phyloP scores from a whole-genome alignment of 2,888 invertebrate species.

The Chrysodeixis includens region DNA sequence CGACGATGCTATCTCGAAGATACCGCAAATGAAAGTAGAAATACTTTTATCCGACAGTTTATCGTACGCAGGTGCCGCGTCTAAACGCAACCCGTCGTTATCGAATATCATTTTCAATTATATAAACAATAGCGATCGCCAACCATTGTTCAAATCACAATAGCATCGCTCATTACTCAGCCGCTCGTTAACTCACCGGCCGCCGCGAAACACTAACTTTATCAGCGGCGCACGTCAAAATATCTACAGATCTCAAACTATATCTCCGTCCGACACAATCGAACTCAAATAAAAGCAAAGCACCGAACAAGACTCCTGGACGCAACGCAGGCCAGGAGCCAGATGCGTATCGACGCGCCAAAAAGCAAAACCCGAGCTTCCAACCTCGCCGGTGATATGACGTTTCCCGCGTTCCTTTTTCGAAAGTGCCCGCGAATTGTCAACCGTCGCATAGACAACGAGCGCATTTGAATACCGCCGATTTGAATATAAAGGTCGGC shows the following conservation, averaged over 20 bases:
- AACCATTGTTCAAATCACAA: conserved; percentile 86
- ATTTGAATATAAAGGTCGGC: conserved; percentile 89
- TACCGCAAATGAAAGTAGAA: conserved; percentile 53
- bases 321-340: conserved; percentile 76
- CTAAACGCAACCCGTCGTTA: conserved; percentile 62
- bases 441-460: conserved; percentile 86
- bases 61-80: conserved; percentile 62
- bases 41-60: conserved; percentile 55
- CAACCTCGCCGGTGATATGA: conserved; percentile 79
- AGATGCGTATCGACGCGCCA: conserved; percentile 86
- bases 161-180: conserved; percentile 87
- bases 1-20: conserved; percentile 43
- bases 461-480: conserved; percentile 84
- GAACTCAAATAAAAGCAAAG: conserved; percentile 77
- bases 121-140: conserved; percentile 84
- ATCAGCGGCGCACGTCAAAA: conserved; percentile 85
- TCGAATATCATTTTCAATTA: conserved; percentile 81
- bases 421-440: conserved; percentile 85
- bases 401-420: conserved; percentile 85
- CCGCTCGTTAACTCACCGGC: conserved; percentile 84
- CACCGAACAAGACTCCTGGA: conserved; percentile 72
- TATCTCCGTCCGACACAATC: conserved; percentile 84
- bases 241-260: conserved; percentile 85
- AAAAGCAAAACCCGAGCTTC: conserved; percentile 79
- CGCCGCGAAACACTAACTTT: conserved; percentile 86